Percentiles rank a stretch among this genome's conserved stretches.
Evolutionary conservation across 2,888 invertebrate genomes (phyloP).

Genomic region (Andrena bicolor): DNA sequence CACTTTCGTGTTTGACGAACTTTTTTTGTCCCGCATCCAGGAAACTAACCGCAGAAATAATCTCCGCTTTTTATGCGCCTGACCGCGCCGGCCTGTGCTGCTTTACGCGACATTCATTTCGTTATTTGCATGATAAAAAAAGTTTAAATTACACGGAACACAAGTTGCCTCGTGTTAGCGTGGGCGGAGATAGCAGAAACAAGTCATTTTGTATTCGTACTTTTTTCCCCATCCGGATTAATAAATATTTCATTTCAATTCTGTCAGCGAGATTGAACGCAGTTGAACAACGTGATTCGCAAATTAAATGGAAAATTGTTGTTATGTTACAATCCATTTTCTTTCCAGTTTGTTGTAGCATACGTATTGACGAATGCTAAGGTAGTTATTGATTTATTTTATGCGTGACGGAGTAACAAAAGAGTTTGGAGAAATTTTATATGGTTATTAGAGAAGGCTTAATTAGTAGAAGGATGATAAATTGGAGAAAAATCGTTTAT

Average conservation of each 20-base stretch:
- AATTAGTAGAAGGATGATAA: too few relatives aligned
- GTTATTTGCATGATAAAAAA: constrained; percentile 55
- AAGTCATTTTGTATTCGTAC: not conserved
- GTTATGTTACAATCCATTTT: too few relatives aligned
- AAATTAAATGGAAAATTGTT: not conserved
- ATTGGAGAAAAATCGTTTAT: too few relatives aligned
- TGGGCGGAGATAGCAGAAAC: not conserved
- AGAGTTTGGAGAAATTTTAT: too few relatives aligned
- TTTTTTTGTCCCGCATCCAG: constrained; percentile 35
- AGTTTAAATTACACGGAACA: constrained; percentile 28
- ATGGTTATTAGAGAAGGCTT: too few relatives aligned
- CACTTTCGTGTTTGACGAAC: constrained; percentile 57
- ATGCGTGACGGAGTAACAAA: too few relatives aligned
- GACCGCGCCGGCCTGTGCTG: constrained; percentile 8
- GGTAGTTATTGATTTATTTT: too few relatives aligned
- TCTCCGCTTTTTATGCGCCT: constrained; percentile 56
- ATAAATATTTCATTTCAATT: not conserved
- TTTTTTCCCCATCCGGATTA: not conserved
- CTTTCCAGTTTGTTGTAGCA: too few relatives aligned
- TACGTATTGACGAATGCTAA: too few relatives aligned
- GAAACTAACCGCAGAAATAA: constrained; percentile 47
- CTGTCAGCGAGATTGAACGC: not conserved
- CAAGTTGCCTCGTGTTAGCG: not conserved
- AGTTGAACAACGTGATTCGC: not conserved
- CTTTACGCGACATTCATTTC: constrained; percentile 38